Evolutionary conservation across 2,888 invertebrate genomes (phyloP).

Genomic region (Malacosoma neustria): DNA sequence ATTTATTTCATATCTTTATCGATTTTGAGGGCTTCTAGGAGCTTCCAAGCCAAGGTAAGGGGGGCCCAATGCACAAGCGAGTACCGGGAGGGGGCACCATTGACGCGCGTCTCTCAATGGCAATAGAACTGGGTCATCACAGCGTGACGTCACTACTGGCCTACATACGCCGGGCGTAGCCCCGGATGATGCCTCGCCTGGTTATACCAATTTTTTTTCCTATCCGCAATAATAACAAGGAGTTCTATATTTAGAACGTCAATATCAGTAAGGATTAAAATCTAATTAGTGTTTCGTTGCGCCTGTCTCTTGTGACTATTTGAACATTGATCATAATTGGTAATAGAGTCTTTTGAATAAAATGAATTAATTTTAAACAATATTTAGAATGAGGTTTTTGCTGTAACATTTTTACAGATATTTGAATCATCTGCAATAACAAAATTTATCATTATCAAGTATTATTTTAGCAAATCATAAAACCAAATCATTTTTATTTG

Average conservation of each 20-base stretch:
- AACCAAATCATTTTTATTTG: too few species aligned
- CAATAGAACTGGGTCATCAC: slow-evolving; percentile 60
- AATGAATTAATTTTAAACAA: too few species aligned
- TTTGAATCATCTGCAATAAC: too few species aligned
- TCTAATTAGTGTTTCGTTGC: not conserved
- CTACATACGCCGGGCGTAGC: slow-evolving; percentile 64
- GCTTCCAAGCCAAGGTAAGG: slow-evolving; percentile 13
- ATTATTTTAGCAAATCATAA: too few species aligned
- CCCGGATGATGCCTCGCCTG: slow-evolving; percentile 31
- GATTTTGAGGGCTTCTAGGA: too few species aligned
- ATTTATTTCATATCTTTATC: too few species aligned
- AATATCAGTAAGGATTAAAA: slow-evolving; percentile 12
- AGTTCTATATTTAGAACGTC: slow-evolving; percentile 48
- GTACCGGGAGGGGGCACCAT: slow-evolving; percentile 46
- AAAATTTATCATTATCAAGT: too few species aligned
- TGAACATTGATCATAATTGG: too few species aligned
- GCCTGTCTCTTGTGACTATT: not conserved
- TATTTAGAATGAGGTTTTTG: too few species aligned
- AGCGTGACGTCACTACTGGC: slow-evolving; percentile 62
- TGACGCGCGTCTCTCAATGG: slow-evolving; percentile 72
- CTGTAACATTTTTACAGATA: too few species aligned
- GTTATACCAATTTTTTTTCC: slow-evolving; percentile 35
- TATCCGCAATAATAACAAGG: slow-evolving; percentile 44
- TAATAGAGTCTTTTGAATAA: too few species aligned
- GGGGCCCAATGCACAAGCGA: slow-evolving; percentile 28